Percentiles rank a stretch among this genome's conserved stretches.
These are phyloP conservation scores for Elymnias hypermnestra DNA, from an alignment of 1,140 invertebrate genomes.

Conservation along the genomic window DNA sequence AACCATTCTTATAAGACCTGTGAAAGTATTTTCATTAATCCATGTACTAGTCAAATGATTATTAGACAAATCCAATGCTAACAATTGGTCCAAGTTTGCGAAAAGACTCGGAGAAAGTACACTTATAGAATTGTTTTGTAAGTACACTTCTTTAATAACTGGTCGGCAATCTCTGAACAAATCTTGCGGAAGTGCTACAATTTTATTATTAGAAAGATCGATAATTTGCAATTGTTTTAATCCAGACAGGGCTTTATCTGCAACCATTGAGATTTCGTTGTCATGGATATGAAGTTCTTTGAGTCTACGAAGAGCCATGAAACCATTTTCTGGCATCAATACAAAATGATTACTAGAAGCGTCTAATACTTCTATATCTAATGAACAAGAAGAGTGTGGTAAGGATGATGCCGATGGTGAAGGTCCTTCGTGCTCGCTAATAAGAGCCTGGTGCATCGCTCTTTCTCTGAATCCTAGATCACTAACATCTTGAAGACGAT, in stretches of 20 bases:
- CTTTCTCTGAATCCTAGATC: conserved; percentile 86
- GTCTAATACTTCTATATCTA: conserved; percentile 89
- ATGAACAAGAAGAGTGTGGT: conserved; percentile 79
- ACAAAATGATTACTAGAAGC: conserved; percentile 91
- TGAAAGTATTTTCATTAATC: conserved; percentile 89
- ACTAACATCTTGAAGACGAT: conserved; percentile 88
- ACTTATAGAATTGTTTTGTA: conserved; percentile 92
- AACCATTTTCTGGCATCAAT: conserved; percentile 85
- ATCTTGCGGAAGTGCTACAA: conserved; percentile 89
- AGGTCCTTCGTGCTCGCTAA: conserved; percentile 77
- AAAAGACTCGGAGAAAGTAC: conserved; percentile 88
- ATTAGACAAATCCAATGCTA: conserved; percentile 89
- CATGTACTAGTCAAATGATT: conserved; percentile 91
- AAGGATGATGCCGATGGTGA: conserved; percentile 53
- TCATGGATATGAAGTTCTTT: conserved; percentile 86
- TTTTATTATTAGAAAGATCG: conserved; percentile 91
- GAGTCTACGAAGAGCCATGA: conserved; percentile 84
- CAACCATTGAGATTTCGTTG: conserved; percentile 91
- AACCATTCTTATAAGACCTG: conserved; percentile 90
- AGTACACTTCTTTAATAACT: conserved; percentile 88
- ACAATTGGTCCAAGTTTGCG: conserved; percentile 88
- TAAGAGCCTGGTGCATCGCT: conserved; percentile 77
- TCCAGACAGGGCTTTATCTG: conserved; percentile 86
- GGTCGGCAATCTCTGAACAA: conserved; percentile 87
- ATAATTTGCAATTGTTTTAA: conserved; percentile 87